A percentile compares a stretch with the other conserved stretches of the same genome.
Evolutionary conservation across 2,113 vertebrate species (phyloP).

Genomic region (Aplodontia rufa): DNA sequence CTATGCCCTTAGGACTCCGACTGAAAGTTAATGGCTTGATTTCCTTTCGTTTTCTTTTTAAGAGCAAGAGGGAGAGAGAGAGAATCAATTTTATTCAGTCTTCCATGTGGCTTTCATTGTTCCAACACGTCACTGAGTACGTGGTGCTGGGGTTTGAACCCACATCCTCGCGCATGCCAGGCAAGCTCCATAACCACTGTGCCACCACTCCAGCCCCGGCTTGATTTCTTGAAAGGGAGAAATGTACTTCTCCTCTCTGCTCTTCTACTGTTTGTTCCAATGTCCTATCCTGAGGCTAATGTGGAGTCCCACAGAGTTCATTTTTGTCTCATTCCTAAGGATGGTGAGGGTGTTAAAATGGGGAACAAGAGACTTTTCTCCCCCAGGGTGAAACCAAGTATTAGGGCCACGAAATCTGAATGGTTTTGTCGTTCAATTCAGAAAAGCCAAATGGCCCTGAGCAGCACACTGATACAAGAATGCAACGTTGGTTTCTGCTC

Average conservation of each 20-base stretch:
- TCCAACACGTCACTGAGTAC: too few species aligned
- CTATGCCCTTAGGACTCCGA: not conserved
- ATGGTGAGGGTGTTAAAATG: not conserved
- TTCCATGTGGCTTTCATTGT: too few species aligned
- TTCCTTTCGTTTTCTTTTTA: too few species aligned
- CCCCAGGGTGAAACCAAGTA: constrained; percentile 14
- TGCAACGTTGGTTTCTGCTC: constrained; percentile 71
- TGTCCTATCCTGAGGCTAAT: not conserved
- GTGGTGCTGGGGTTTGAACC: too few species aligned
- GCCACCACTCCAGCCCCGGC: too few species aligned
- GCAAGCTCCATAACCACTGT: too few species aligned
- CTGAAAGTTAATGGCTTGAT: not conserved
- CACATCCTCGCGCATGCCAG: too few species aligned
- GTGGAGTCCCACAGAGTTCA: not conserved
- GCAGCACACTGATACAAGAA: constrained; percentile 67
- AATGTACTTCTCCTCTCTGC: not conserved
- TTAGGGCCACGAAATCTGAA: constrained; percentile 29
- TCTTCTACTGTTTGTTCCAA: too few species aligned
- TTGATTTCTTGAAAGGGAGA: not conserved
- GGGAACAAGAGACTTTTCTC: constrained; percentile 2
- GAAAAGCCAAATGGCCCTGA: constrained; percentile 66
- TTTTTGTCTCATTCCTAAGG: not conserved
- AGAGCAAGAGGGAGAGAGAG: too few species aligned
- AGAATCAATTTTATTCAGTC: too few species aligned
- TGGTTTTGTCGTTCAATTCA: constrained; percentile 67